Evolutionary conservation across 2,113 vertebrate species (phyloP), one percentile per base, ranked within the genome.

Genomic region (Sinocyclocheilus grahami): DNA sequence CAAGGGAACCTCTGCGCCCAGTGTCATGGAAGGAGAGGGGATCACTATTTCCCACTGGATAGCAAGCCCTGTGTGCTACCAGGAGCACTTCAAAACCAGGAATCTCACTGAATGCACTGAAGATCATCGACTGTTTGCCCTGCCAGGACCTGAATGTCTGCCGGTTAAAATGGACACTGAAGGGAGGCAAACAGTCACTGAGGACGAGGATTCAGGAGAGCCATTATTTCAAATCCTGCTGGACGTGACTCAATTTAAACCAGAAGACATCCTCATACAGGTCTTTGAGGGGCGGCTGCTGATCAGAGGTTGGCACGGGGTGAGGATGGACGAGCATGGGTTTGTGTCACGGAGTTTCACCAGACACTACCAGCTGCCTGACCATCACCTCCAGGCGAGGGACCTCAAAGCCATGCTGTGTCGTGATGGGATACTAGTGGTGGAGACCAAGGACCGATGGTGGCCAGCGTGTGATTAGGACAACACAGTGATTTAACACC

Each of bases 181-280:
- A 39, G 55, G 69, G 48, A 39, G 39, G n/a, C 5, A 14, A 27
- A 0, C 0, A 1, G 30, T 84, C 42, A 24, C 42, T 72, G 51
- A 87, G 83, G 62, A 55, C 10, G 69, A 78, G 72, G 88, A 89
- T 65, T 83, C 71, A 24, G 72, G 77, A 7, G 83, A 88, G 58
- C 71, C 83, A 9, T 11, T 0, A 8, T 97, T 96, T 90, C 94
- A 89, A 79, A 86, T 96, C 72, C 83, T 97, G 81, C 87, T 97
- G 93, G 96, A 97, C 0, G 95, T 96, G 77, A 95, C 96, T 86
- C 96, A 97, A 87, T 97, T 97, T 88, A 93, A 94, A 30, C 95
- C 96, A 0, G 96, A 97, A 88, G 96, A 97, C n/a, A 92, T 97
- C 87, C 94, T 97, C 75, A 97, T 97, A 84, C 96, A 97, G 91